Evolutionary conservation across 2,797 vertebrate genomes (phyloP).

Genomic region (Periparus ater): DNA sequence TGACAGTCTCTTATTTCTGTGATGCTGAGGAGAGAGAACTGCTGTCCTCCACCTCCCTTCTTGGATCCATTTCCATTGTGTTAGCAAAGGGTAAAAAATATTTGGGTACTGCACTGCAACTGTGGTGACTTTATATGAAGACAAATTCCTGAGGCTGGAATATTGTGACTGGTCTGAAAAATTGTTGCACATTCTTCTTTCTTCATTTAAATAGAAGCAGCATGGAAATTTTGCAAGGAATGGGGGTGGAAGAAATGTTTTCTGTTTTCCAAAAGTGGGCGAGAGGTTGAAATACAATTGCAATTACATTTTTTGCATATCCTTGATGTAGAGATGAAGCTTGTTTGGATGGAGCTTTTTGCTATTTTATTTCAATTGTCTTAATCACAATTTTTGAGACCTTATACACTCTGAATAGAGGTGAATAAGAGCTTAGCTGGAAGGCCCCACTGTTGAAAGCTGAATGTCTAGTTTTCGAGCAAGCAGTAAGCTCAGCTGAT

Average conservation of each 20-base stretch:
- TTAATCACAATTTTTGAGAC: neutral
- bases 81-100: neutral
- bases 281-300: neutral
- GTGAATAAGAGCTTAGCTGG: neutral
- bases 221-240: neutral
- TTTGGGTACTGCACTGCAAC: neutral
- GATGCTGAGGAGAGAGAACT: neutral
- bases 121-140: neutral
- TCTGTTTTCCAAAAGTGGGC: neutral
- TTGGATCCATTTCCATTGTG: neutral
- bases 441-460: neutral
- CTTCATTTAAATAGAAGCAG: neutral
- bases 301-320: neutral
- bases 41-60: neutral
- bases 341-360: neutral
- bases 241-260: conserved; percentile 16
- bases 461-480: neutral
- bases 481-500: neutral
- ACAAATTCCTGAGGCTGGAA: conserved; percentile 21
- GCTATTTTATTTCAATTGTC: neutral
- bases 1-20: neutral
- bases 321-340: neutral
- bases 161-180: conserved; percentile 16
- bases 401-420: neutral
- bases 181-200: neutral